These are phyloP conservation scores for Muscicapa striata DNA, from an alignment of 2,797 vertebrate species.

Conservation along the genomic window DNA sequence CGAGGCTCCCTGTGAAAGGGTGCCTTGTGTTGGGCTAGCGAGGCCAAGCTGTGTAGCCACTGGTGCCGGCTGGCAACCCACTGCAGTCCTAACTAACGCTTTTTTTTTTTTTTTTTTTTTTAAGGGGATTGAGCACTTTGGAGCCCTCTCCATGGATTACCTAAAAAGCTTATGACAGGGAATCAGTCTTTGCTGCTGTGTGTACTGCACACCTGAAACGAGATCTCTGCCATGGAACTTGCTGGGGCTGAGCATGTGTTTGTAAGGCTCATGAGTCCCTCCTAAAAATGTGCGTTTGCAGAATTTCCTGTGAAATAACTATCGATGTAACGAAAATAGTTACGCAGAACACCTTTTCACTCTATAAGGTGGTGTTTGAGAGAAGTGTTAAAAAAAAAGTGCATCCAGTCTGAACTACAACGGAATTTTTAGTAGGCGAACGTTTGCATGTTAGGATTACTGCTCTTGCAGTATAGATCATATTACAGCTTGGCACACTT, in stretches of 20 bases:
- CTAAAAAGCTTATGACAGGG: neutral
- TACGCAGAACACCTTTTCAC: neutral
- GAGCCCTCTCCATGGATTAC: neutral
- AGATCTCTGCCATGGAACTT: neutral
- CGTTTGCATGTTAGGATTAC: neutral
- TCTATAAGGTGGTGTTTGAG: neutral
- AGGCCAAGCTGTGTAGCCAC: neutral
- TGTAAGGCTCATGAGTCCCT: neutral
- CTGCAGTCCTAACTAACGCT: neutral
- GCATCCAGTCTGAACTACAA: neutral
- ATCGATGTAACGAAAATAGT: neutral
- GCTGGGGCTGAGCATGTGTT: neutral
- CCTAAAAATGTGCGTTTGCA: neutral
- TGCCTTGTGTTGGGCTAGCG: fast-evolving
- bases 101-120: no score
- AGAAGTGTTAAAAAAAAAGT: neutral
- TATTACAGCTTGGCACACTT: neutral
- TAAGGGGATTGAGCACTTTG: fast-evolving
- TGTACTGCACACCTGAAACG: neutral
- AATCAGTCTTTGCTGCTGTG: neutral
- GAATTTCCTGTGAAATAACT: neutral
- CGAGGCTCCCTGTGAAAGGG: neutral
- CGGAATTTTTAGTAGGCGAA: neutral
- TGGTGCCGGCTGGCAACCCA: fast-evolving
- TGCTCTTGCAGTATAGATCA: constrained; percentile 5